Conservation (phyloP, 2,113 vertebrate genomes). For the Trichechus manatus region DNA sequence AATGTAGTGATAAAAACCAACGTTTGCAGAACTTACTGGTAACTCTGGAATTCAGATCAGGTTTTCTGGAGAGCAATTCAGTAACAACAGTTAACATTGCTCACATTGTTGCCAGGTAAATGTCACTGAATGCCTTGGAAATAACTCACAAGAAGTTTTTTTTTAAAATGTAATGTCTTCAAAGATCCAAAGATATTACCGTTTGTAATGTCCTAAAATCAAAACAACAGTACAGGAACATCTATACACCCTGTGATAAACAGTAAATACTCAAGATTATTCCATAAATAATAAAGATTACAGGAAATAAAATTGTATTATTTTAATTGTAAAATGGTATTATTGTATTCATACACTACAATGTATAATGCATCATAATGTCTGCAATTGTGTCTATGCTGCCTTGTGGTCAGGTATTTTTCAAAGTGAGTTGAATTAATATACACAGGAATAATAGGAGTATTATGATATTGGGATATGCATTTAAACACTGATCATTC, state of each 20-base stretch:
- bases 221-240: not conserved
- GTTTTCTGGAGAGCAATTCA: not conserved
- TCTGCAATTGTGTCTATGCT: not conserved
- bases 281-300: not conserved
- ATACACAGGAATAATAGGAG: not conserved
- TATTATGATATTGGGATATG: not conserved
- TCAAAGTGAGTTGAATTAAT: not conserved
- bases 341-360: not conserved
- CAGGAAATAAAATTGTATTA: not conserved
- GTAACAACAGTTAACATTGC: not conserved
- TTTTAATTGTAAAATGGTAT: not conserved
- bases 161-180: not conserved
- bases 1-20: not conserved
- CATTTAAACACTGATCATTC: not conserved
- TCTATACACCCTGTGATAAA: not conserved
- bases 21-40: not conserved
- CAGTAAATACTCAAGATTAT: not conserved
- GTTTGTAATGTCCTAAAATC: not conserved
- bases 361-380: not conserved
- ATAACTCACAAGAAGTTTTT: not conserved
- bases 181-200: not conserved
- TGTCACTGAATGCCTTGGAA: not conserved
- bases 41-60: not conserved
- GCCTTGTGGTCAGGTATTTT: not conserved
- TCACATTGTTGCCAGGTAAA: not conserved